phyloP scores from a whole-genome alignment of 1,140 invertebrate genomes.

The Dufourea novaeangliae region DNA sequence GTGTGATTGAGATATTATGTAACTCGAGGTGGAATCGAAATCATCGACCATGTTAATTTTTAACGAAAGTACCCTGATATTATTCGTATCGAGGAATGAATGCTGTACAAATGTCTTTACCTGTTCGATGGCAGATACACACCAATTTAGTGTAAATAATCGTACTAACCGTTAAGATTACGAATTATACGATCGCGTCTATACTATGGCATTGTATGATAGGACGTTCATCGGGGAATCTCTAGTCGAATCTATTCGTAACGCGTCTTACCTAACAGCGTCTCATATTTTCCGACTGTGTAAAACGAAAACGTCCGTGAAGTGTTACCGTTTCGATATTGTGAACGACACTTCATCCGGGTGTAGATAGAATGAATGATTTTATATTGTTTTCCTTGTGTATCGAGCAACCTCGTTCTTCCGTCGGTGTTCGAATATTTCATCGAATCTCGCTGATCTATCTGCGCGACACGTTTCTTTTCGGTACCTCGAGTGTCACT shows the following conservation, averaged over 20 bases:
- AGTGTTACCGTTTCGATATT: conserved; percentile 2
- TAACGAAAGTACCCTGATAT: conserved; percentile 1
- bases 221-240: neutral
- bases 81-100: neutral
- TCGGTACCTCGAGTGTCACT: neutral
- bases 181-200: conserved; percentile 28
- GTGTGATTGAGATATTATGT: too few relatives aligned
- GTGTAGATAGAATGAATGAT: conserved; percentile 15
- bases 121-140: conserved; percentile 25
- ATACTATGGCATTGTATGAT: conserved; percentile 15
- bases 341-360: neutral
- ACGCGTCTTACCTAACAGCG: neutral
- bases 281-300: neutral
- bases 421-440: conserved; percentile 4
- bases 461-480: neutral
- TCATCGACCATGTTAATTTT: conserved; percentile 5
- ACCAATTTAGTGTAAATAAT: conserved; percentile 45
- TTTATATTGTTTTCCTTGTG: neutral
- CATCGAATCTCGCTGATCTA: neutral
- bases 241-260: conserved; percentile 7
- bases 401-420: neutral
- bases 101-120: conserved; percentile 21
- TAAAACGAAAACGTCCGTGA: neutral
- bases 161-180: conserved; percentile 26
- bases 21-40: neutral